Base-by-base conservation (phyloP, 2,113 vertebrate genomes). In the Bubo blakistoni region DNA sequence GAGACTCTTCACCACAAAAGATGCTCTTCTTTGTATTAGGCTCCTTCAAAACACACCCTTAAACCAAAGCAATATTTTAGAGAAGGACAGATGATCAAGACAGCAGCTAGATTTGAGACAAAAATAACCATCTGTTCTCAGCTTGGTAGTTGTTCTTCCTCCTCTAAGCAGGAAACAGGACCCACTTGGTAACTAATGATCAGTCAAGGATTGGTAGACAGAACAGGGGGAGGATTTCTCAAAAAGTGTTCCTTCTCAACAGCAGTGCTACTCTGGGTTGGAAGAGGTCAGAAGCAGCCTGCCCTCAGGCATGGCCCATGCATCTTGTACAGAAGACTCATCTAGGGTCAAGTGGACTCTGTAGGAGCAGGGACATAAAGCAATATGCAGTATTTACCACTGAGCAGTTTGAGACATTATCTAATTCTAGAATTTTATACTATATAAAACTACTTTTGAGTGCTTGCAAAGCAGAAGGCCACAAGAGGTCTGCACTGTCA, bases 211-310 rank as follows among this genome's bases (percentile, higher is more conserved):
- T 0, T 17, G 17, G 26, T 19, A 25, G 46, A 5, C 3, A 3
- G 49, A 62, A 47, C 46, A 19, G 26, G 44, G 52, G 25, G 25
- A 22, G 6, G 47, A 42, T 26, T 61, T 42, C n/a, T 36, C 76
- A 54, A 0, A 12, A 8, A 2, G 2, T 17, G 12, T 47, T 71
- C 58, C n/a, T 40, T 54, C 74, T 46, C 47, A n/a, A 0, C 21
- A 59, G 15, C 13, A 36, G n/a, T 9, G 13, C 32, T 65, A 18
- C 44, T 46, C 44, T 46, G 17, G 16, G 44, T 14, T 38, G 20
- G 27, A 59, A 47, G 18, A 32, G 17, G 22, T 40, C 34, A 47
- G 44, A 54, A 20, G 47, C 55, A 49, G 29, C 24, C 47, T 11
- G 16, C 40, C 49, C 47, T 70, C 4, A 1, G 34, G 36, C 30